These are phyloP conservation scores for Pipistrellus nathusii DNA, from an alignment of 2,797 vertebrate species.

Conservation along the genomic window DNA sequence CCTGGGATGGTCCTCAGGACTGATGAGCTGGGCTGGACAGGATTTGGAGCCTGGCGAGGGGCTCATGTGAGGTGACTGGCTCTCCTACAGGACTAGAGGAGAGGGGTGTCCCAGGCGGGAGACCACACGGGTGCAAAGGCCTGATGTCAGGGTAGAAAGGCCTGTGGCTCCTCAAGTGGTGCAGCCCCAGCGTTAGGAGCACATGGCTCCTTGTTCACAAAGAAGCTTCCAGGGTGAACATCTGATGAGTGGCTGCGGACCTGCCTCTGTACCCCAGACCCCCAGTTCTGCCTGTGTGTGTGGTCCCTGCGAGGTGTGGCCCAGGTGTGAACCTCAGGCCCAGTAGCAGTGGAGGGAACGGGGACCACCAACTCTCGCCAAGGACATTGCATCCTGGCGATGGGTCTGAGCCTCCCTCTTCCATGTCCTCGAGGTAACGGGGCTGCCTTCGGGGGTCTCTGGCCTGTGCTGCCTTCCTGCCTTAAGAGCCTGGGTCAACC, in stretches of 20 bases:
- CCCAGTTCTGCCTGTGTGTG: neutral
- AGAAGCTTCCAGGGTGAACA: neutral
- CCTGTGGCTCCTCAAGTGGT: neutral
- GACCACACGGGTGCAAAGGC: neutral
- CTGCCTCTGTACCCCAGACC: neutral
- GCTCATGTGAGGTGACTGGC: neutral
- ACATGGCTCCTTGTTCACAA: neutral
- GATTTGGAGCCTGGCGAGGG: neutral
- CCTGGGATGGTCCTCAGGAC: neutral
- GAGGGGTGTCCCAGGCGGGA: neutral
- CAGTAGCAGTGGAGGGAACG: neutral
- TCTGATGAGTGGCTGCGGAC: neutral
- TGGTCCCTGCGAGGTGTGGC: neutral
- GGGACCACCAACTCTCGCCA: neutral
- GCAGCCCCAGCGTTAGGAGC: neutral
- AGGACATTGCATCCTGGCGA: neutral
- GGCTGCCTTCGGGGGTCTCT: neutral
- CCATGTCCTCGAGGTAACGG: neutral
- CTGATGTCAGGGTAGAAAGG: neutral
- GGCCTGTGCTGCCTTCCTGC: slow-evolving; percentile 29
- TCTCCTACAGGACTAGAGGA: neutral
- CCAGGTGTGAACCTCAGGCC: neutral
- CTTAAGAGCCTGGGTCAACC: slow-evolving; percentile 68
- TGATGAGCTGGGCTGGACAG: neutral
- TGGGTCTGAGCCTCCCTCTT: neutral